Evolutionary conservation across 2,113 vertebrate species (phyloP), one percentile per base, ranked within the genome.

Genomic region (Dolichotis patagonum): DNA sequence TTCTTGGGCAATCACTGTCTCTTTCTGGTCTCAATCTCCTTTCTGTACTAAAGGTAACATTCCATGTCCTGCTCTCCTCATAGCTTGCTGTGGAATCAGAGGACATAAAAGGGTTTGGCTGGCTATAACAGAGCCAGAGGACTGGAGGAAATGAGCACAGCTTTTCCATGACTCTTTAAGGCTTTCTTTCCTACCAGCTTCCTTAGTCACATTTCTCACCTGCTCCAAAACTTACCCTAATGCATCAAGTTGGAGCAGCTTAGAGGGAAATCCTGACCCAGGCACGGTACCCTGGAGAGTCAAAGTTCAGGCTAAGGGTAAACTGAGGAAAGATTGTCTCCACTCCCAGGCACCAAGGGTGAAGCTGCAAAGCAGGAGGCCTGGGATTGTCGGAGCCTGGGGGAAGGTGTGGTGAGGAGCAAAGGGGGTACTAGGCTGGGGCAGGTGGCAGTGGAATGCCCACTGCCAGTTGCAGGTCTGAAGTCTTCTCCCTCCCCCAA

Each of bases 91-190:
- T 94, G 85, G 75, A 90, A 80, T 95, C 91, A 43, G 84, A 94
- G 58, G 63, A 80, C 87, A 80, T 2, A 54, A 85, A 96, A 97
- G 94, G 73, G 93, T 41, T 91, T 56, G 81, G 60, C 96, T 73
- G 89, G 95, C 95, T 86, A 35, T 43, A 93, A 75, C 30, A 60
- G 82, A 93, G 71, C 54, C 63, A 88, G 94, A 85, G 43, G 69
- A 75, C 32, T 60, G 94, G 85, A 96, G 93, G 93, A 85, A 92
- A 80, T 91, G 91, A 92, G 67, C 56, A 80, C 65, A 69, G 78
- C 73, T 28, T 80, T 96, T 96, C 81, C 63, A 7, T 62, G 75
- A 87, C 71, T 95, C 60, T 69, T 78, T 41, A 87, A 97, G 58
- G 62, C n/a, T 94, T 84, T 56, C 60, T 94, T 78, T 69, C 14